phyloP scores from a whole-genome alignment of 2,888 invertebrate genomes.

The Synergus umbraculus region DNA sequence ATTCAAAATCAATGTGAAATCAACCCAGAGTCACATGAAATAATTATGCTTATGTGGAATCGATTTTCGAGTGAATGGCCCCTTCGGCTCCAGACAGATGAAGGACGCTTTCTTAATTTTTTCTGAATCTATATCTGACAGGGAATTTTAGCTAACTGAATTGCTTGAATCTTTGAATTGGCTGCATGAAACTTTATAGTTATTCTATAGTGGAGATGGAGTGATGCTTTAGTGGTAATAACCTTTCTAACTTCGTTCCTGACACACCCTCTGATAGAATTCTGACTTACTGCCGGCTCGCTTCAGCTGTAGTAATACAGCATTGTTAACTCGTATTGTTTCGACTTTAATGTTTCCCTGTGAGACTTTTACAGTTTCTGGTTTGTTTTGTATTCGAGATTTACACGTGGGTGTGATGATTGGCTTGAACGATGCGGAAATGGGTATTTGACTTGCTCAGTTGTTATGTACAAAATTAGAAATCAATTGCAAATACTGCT shows the following conservation, averaged over 20 bases:
- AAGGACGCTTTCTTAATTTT: conserved; percentile 44
- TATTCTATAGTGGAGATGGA: not conserved
- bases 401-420: conserved; percentile 17
- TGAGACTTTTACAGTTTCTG: not conserved
- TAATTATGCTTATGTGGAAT: too few relatives aligned
- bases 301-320: conserved; percentile 17
- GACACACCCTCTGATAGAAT: conserved; percentile 42
- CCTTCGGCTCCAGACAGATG: conserved; percentile 30
- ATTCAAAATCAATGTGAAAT: too few relatives aligned
- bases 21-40: too few relatives aligned
- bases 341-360: conserved; percentile 31
- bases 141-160: conserved; percentile 51
- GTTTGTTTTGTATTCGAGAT: conserved; percentile 6
- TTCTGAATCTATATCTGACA: conserved; percentile 44
- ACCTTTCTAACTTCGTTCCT: conserved; percentile 27
- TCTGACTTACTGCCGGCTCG: conserved; percentile 34
- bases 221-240: conserved; percentile 32
- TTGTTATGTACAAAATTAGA: not conserved
- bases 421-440: conserved; percentile 20
- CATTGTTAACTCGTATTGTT: conserved; percentile 35
- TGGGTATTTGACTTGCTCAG: not conserved
- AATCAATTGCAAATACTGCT: conserved; percentile 4
- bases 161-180: conserved; percentile 49
- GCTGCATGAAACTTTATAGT: conserved; percentile 13
- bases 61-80: too few relatives aligned